Evolutionary conservation across 2,113 vertebrate genomes (phyloP).

Genomic region (Corythaeola cristata): DNA sequence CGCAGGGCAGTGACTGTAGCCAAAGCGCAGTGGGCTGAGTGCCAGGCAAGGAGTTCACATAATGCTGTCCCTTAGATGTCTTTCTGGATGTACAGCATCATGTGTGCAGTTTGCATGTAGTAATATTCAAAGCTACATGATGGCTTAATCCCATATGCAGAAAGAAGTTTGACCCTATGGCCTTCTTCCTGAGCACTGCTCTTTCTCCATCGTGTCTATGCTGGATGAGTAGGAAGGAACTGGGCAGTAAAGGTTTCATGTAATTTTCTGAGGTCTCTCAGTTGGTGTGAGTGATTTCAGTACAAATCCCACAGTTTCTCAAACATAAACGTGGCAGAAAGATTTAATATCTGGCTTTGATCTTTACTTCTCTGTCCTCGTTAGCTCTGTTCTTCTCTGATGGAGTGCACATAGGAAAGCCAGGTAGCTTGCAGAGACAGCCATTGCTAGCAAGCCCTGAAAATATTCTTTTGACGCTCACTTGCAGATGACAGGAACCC

Average conservation of each 20-base stretch:
- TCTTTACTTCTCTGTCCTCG: neutral
- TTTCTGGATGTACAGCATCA: neutral
- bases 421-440: neutral
- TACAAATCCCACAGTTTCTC: fast-evolving
- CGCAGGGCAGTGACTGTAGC: neutral
- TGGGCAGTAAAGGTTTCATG: neutral
- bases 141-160: neutral
- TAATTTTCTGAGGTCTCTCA: neutral
- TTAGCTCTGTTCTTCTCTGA: neutral
- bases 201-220: fast-evolving
- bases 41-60: neutral
- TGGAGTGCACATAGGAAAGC: neutral
- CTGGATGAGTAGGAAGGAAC: neutral
- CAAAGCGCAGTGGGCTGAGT: neutral
- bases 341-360: neutral
- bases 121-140: neutral
- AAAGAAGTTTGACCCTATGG: neutral
- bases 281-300: neutral
- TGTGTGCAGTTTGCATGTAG: neutral
- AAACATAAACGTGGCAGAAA: neutral
- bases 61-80: neutral
- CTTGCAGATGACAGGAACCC: conserved; percentile 91
- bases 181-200: neutral
- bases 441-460: conserved; percentile 69
- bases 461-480: conserved; percentile 92